Base-by-base conservation (phyloP, 2,113 vertebrate species). In the Pionites leucogaster region DNA sequence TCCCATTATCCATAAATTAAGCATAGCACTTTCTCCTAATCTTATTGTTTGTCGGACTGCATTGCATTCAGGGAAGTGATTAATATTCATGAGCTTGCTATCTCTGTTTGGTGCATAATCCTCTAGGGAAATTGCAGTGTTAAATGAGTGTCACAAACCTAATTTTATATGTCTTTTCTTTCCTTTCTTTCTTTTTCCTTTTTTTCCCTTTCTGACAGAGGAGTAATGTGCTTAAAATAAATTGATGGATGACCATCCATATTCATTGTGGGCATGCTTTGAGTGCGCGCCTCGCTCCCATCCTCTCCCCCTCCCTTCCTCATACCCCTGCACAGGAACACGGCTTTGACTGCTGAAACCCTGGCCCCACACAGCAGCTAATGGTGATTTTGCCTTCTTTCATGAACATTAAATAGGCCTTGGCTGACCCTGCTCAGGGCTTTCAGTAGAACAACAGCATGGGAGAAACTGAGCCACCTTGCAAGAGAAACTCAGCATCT, bases 31-130 rank as follows among this genome's bases (percentile, higher is more conserved):
- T 92, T 92, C 95, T 86, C 96, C 89, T 97, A 87, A 96, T 97
- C 95, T 96, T 95, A 97, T 97, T 97, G 96, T 94, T 97, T 96
- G 92, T 80, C 6, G 78, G 95, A 88, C 96, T 91, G 46, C 53
- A 80, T 94, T 95, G 93, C 91, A 90, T 96, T 96, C 91, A 96
- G 95, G 92, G 80, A 95, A 95, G 92, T 67, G 86, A 96, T 98
- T 96, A 97, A 97, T 98, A 98, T 98, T 97, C 97, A 98, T 98
- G 97, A 98, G 93, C 96, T 95, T 96, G 92, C 96, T 95, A 97
- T 97, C 97, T 97, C 93, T 84, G 93, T 97, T 97, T 97, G 87
- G 97, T 97, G 96, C 94, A 95, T 83, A 94, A 90, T 97, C 97
- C 97, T 97, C 96, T 91, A 67, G 96, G 97, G 96, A 98, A 97